Evolutionary conservation across 2,797 vertebrate genomes (phyloP).

Genomic region (Potorous gilbertii): DNA sequence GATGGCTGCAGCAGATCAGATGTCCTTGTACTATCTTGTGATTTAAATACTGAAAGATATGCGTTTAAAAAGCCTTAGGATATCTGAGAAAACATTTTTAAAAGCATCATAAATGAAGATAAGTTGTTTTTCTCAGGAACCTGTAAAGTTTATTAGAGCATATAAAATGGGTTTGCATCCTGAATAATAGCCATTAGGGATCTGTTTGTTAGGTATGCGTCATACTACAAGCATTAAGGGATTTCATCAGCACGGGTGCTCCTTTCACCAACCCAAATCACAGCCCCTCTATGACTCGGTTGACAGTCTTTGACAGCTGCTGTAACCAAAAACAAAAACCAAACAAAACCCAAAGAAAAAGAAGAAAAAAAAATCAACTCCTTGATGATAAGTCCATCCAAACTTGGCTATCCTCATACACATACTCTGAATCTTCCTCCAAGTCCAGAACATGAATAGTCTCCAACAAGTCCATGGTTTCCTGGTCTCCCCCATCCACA

Average conservation of each 20-base stretch:
- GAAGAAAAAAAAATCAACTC: neutral
- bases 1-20: slow-evolving; percentile 48
- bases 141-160: slow-evolving; percentile 70
- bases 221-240: neutral
- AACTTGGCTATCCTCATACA: neutral
- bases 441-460: neutral
- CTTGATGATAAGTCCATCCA: neutral
- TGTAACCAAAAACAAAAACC: neutral
- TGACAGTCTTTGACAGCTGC: neutral
- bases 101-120: slow-evolving; percentile 74
- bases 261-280: neutral
- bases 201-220: slow-evolving; percentile 51
- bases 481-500: neutral
- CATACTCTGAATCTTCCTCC: neutral
- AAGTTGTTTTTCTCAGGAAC: slow-evolving; percentile 66
- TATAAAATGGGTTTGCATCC: slow-evolving; percentile 64
- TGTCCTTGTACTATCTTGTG: slow-evolving; percentile 53
- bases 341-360: neutral
- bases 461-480: too few relatives aligned
- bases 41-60: slow-evolving; percentile 70
- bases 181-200: slow-evolving; percentile 60
- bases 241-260: neutral
- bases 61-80: slow-evolving; percentile 54
- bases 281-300: neutral
- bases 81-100: slow-evolving; percentile 68